Evolutionary conservation across 2,888 invertebrate species (phyloP).

Genomic region (Drosophila basisetae): DNA sequence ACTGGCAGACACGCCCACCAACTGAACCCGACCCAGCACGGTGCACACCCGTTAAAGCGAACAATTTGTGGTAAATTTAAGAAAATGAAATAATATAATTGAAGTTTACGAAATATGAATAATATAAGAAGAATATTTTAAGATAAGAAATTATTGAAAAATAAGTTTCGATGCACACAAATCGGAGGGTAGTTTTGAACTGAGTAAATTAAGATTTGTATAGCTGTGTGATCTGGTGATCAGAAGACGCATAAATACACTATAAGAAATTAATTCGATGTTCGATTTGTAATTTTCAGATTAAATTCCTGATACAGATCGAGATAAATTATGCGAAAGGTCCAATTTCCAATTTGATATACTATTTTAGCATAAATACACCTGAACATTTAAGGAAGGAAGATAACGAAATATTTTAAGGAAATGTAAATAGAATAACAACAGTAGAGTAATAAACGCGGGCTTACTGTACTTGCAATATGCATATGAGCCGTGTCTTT

Average conservation of each 20-base stretch:
- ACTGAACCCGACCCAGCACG: constrained; percentile 28
- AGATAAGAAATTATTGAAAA: neutral
- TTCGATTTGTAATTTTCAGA: neutral
- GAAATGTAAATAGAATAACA: neutral
- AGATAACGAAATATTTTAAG: neutral
- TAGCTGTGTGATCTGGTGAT: neutral
- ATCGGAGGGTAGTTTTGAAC: neutral
- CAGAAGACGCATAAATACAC: neutral
- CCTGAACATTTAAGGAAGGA: neutral
- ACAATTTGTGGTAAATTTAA: neutral
- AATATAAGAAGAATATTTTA: neutral
- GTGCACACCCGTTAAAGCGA: constrained; percentile 4
- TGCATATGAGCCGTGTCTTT: constrained; percentile 34
- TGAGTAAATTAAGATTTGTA: neutral
- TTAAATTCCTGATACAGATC: neutral
- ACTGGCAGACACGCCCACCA: constrained; percentile 43
- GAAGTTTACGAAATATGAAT: neutral
- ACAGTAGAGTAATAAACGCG: neutral
- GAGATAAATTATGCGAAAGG: neutral
- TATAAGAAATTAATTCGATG: neutral
- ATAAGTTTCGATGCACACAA: neutral
- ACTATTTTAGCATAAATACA: neutral
- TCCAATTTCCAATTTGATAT: neutral
- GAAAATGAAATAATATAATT: neutral
- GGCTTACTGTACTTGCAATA: constrained; percentile 36